Base-by-base conservation (phyloP, 1,140 invertebrate species). In the Lordiphosa stackelbergi region DNA sequence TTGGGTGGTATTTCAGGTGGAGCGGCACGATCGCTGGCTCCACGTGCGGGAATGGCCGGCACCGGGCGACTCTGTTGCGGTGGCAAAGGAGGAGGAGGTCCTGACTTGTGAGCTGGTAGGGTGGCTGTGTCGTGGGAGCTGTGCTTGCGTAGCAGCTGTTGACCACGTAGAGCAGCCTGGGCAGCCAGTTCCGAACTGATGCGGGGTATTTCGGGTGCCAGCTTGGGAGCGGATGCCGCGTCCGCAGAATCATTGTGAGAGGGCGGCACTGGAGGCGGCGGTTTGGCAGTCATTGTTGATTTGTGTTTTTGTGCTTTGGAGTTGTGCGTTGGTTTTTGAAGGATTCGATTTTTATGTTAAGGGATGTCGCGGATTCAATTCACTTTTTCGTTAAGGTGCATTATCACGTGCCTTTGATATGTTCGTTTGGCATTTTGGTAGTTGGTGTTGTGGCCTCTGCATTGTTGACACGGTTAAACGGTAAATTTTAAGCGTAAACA, bases 1-100 rank as follows among this genome's bases (percentile, higher is more conserved):
- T 88, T 88, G 4, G 87, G 87, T 9, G 87, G 87, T 53, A 88
- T 88, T 53, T 88, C 87, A 0, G 87, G 87, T 13, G 87, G 85
- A 9, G 73, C 73, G 0, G 71, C 41, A 3, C 85, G 68, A 16
- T 85, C 85, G 40, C 69, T 69, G 49, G 85, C 58, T 5, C 84
- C 79, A 13, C 87, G 69, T 9, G 85, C 85, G n/a, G 87, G 87
- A 36, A 88, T 86, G 3, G 85, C 85, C 5, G 87, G 87, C 41
- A 87, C 86, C 22, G 85, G 85, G 0, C 85, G 81, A 37, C 66
- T 75, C 41, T 75, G 75, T 16, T 73, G 66, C 8, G 78, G 85
- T 9, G 85, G 81, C 53, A 85, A 34, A 8, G 85, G 85, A 8
- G 85, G 85, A 10, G 85, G 79, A 8, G 56, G 37, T 6, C 62